phyloP scores from a whole-genome alignment of 37 sponge, comb jelly and placozoan genomes.

The Bolinopsis microptera region DNA sequence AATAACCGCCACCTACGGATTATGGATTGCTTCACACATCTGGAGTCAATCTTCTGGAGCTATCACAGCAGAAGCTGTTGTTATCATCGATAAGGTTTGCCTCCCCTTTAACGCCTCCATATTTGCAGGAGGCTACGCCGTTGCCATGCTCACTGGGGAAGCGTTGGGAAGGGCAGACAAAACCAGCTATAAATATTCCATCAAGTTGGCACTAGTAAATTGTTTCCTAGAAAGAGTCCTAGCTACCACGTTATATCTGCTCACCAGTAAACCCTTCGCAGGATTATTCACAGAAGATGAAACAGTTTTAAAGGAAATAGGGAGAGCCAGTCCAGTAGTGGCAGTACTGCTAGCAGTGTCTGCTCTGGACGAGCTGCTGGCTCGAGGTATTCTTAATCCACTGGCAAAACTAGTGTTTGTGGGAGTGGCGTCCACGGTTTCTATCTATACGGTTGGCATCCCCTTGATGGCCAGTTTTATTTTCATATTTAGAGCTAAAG shows the following conservation, averaged over 20 bases:
- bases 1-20: background rate
- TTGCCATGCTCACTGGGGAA: background rate
- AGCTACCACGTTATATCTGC: background rate
- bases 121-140: background rate
- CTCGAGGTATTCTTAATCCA: background rate
- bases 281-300: background rate
- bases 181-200: background rate
- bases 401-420: background rate
- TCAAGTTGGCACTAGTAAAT: background rate
- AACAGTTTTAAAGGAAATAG: background rate
- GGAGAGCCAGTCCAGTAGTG: background rate
- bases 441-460: background rate
- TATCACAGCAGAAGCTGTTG: background rate
- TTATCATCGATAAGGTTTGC: background rate
- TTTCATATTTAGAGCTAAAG: background rate
- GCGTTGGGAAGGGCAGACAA: conserved; percentile 18
- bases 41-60: background rate
- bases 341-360: background rate
- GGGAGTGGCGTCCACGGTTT: background rate
- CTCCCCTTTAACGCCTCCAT: background rate
- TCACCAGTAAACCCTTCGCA: background rate
- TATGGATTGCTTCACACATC: background rate
- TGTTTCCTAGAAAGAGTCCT: background rate
- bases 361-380: conserved; percentile 9
- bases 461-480: background rate